Evolutionary conservation across 2,888 invertebrate genomes (phyloP), one percentile per base, ranked within the genome.

Genomic region (Antheraea assamensis): DNA sequence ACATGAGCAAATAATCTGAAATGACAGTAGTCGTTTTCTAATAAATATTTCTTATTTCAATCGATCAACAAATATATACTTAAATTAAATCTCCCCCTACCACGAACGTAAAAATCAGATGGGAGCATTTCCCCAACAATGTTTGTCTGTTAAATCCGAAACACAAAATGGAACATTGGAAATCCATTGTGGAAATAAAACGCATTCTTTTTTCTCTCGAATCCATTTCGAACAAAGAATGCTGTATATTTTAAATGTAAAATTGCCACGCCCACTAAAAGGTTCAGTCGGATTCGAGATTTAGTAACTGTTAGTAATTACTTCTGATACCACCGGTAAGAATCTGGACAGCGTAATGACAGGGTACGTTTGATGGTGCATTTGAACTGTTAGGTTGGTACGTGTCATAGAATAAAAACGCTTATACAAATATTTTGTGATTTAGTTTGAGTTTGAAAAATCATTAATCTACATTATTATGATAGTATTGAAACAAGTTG

Each of bases 221-320:
- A 84, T 83, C 82, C 81, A 83, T 78, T 78, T 74, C 71, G 72
- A 72, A 75, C 78, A 78, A 77, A 75, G 76, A 74, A 47, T 71
- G 79, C 88, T 88, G 90, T 89, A 91, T 88, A 91, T 88, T 85
- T 91, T 89, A 91, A 89, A 90, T 81, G 83, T 83, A 83, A 87
- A 85, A 78, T 77, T 77, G 85, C 80, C 88, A 87, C 91, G 89
- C 90, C 91, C 84, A 82, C 80, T 77, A 80, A 75, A 83, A 81
- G 80, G 84, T 83, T 75, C 84, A 84, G 84, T 82, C 82, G 81
- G 81, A 61, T 64, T 71, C 73, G 64, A 71, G 74, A 72, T 73
- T 58, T 71, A 35, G 30, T 61, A 61, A 61, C 49, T 80, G 77
- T 75, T 80, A 79, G 85, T 88, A 88, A 90, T 90, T 89, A 88